These are phyloP conservation scores for Perccottus glenii DNA, from an alignment of 2,113 vertebrate genomes.

Conservation along the genomic window DNA sequence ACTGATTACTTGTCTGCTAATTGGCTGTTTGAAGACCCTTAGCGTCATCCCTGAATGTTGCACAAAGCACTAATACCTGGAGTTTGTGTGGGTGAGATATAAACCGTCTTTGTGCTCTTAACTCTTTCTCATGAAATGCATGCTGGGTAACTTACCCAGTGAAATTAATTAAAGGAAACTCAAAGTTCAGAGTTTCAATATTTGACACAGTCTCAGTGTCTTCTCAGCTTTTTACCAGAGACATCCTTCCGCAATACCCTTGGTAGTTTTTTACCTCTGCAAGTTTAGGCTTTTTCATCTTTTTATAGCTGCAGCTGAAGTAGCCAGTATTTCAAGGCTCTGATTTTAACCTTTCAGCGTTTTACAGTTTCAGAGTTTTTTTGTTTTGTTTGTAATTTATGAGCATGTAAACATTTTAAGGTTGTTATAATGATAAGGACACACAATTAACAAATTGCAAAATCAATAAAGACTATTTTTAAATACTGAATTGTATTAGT, in stretches of 20 bases:
- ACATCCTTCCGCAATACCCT: constrained; percentile 43
- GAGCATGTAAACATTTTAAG: too few species aligned
- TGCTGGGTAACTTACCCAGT: constrained; percentile 28
- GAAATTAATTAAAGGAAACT: constrained; percentile 54
- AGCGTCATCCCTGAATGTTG: constrained; percentile 53
- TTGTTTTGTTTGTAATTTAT: too few species aligned
- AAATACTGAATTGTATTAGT: too few species aligned
- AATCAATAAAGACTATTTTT: too few species aligned
- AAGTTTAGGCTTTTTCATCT: constrained; percentile 35
- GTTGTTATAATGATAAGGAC: too few species aligned
- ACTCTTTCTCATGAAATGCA: constrained; percentile 26
- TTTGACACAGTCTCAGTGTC: constrained; percentile 18
- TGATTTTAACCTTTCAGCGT: background rate
- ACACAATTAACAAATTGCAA: too few species aligned
- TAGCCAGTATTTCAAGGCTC: background rate
- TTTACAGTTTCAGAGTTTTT: background rate
- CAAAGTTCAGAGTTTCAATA: constrained; percentile 28
- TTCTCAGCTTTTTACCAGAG: constrained; percentile 35
- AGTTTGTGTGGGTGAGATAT: constrained; percentile 34
- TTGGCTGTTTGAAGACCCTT: constrained; percentile 36
- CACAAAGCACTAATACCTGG: constrained; percentile 39
- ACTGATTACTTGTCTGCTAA: constrained; percentile 41
- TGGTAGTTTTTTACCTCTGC: constrained; percentile 29
- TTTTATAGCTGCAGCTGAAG: constrained; percentile 6
- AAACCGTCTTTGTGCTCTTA: constrained; percentile 45